Conservation (phyloP, 2,888 invertebrate genomes). For the Cheilosia urbana region DNA sequence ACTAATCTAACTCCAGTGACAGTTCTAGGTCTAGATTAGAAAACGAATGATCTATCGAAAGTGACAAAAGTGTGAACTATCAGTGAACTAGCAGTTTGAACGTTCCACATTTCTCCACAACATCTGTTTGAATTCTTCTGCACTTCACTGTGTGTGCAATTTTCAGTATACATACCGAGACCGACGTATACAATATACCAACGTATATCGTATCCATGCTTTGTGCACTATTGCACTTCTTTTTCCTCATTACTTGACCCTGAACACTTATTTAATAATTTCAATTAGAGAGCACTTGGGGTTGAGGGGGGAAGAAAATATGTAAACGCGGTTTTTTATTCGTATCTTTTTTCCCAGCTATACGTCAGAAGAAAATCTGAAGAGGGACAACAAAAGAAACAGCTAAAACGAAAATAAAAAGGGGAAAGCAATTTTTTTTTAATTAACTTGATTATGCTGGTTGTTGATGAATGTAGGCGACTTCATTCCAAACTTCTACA, state of each 20-base stretch:
- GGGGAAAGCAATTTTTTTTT: conserved; percentile 58
- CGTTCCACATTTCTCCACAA: neutral
- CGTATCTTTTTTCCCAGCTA: conserved; percentile 19
- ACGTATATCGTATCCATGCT: neutral
- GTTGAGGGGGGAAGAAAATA: conserved; percentile 12
- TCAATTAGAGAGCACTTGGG: conserved; percentile 52
- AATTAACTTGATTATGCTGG: conserved; percentile 70
- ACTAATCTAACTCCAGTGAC: no score
- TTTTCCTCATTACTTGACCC: conserved; percentile 59
- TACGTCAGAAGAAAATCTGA: neutral
- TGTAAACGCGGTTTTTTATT: conserved; percentile 41
- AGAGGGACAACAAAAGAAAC: conserved; percentile 16
- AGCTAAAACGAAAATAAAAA: conserved; percentile 25
- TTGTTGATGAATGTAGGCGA: conserved; percentile 56
- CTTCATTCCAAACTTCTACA: conserved; percentile 19
- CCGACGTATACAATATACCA: neutral
- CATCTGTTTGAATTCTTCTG: conserved; percentile 5
- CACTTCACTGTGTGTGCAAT: conserved; percentile 9
- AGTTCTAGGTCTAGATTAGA: neutral
- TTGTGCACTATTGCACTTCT: conserved; percentile 38
- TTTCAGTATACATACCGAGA: neutral
- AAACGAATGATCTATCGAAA: conserved; percentile 1
- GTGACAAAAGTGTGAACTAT: neutral
- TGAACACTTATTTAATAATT: conserved; percentile 66
- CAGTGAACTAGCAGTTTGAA: no score